Conservation (phyloP, 2,797 vertebrate species). For the Apogon talboti region DNA sequence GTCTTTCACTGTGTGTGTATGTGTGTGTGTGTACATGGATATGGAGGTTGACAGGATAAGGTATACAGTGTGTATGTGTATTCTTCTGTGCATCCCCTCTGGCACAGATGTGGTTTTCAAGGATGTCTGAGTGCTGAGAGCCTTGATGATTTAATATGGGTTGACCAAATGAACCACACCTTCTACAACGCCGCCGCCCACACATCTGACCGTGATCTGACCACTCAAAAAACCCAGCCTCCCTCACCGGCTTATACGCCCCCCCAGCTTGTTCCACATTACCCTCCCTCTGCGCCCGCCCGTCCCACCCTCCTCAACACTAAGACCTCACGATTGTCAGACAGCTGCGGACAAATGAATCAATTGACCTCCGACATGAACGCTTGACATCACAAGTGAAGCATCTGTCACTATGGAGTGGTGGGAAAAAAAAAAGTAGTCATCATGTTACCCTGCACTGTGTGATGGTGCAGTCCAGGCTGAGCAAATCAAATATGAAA, state of each 20-base stretch:
- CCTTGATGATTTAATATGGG: slow-evolving; percentile 81
- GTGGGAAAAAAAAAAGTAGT: slow-evolving; percentile 2
- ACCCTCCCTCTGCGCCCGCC: not conserved
- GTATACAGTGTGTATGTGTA: slow-evolving; percentile 43
- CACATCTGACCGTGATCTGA: slow-evolving; percentile 61
- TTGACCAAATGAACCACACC: slow-evolving; percentile 82
- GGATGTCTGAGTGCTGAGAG: slow-evolving; percentile 77
- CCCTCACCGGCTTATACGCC: slow-evolving; percentile 34
- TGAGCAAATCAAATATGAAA: slow-evolving; percentile 42
- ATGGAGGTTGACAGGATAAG: slow-evolving; percentile 48
- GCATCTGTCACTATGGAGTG: slow-evolving; percentile 69
- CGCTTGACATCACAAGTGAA: slow-evolving; percentile 70
- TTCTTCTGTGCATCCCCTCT: slow-evolving; percentile 35
- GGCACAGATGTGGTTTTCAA: slow-evolving; percentile 77
- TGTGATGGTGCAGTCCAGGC: slow-evolving; percentile 35
- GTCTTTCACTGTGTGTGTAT: slow-evolving; percentile 60
- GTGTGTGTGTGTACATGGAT: slow-evolving; percentile 32
- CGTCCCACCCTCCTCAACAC: slow-evolving; percentile 1
- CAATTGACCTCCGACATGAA: slow-evolving; percentile 76
- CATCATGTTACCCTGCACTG: slow-evolving; percentile 57
- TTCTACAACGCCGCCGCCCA: slow-evolving; percentile 54
- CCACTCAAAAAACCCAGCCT: slow-evolving; percentile 48
- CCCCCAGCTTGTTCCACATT: not conserved
- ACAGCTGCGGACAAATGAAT: slow-evolving; percentile 76
- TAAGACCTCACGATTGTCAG: slow-evolving; percentile 42